Evolutionary conservation across 2,113 vertebrate genomes (phyloP).

Genomic region (Percina caprodes): DNA sequence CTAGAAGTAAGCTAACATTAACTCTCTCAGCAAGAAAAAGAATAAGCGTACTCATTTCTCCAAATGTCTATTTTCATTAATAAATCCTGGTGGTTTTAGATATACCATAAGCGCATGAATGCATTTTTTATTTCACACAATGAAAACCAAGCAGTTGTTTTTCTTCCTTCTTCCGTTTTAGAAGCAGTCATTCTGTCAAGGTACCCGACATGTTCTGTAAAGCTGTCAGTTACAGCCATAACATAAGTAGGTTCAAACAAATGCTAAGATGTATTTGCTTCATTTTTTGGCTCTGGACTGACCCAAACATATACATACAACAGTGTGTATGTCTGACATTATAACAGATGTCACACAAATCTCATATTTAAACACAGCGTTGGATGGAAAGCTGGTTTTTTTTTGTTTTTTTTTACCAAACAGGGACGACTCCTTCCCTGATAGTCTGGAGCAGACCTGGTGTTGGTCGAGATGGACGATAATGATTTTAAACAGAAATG

Average conservation of each 20-base stretch:
- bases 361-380: slow-evolving; percentile 58
- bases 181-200: not conserved
- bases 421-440: slow-evolving; percentile 39
- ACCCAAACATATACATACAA: slow-evolving; percentile 42
- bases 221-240: not conserved
- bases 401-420: slow-evolving; percentile 45
- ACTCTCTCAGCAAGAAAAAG: not conserved
- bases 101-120: too few relatives aligned
- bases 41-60: not conserved
- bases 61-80: not conserved
- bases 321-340: slow-evolving; percentile 27
- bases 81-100: too few relatives aligned
- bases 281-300: slow-evolving; percentile 6
- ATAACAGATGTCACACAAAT: slow-evolving; percentile 56
- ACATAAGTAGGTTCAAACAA: not conserved
- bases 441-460: slow-evolving; percentile 40
- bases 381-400: slow-evolving; percentile 33
- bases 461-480: slow-evolving; percentile 67
- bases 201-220: not conserved
- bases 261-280: slow-evolving; percentile 17
- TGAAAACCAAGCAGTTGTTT: not conserved
- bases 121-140: not conserved
- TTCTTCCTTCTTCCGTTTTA: not conserved
- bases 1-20: not conserved
- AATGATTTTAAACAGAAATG: slow-evolving; percentile 69